Percentiles rank a stretch among this genome's conserved stretches.
phyloP scores from a whole-genome alignment of 2,888 invertebrate genomes.

The Phyllotreta cruciferae region DNA sequence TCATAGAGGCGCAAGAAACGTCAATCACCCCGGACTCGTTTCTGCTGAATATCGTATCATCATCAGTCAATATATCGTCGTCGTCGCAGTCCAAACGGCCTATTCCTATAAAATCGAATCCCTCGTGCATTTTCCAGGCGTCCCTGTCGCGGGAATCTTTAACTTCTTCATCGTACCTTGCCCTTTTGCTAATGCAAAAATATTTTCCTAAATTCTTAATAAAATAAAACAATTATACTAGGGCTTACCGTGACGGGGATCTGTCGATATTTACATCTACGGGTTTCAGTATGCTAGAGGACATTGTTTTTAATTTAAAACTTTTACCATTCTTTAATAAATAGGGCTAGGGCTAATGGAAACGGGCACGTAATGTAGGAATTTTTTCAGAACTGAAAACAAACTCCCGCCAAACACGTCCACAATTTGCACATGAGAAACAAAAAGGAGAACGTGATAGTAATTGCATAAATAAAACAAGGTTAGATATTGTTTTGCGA shows the following conservation, averaged over 20 bases:
- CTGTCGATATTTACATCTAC: slow-evolving; percentile 50
- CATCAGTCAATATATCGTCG: slow-evolving; percentile 47
- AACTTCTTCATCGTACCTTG: slow-evolving; percentile 49
- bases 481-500: too few species aligned
- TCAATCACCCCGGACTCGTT: slow-evolving; percentile 47
- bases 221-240: slow-evolving; percentile 19
- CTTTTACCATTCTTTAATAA: too few species aligned
- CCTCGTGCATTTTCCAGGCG: slow-evolving; percentile 59
- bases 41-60: slow-evolving; percentile 48
- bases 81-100: slow-evolving; percentile 62
- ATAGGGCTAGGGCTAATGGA: too few species aligned
- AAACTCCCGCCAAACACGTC: too few species aligned
- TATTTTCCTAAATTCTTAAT: slow-evolving; percentile 15
- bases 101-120: slow-evolving; percentile 67
- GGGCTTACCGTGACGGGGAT: slow-evolving; percentile 53
- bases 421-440: too few species aligned
- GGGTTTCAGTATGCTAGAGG: slow-evolving; percentile 48
- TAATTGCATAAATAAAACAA: too few species aligned
- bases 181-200: slow-evolving; percentile 53
- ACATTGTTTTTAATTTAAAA: slow-evolving; percentile 31
- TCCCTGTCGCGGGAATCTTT: slow-evolving; percentile 38
- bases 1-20: slow-evolving; percentile 50
- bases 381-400: too few species aligned
- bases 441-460: too few species aligned
- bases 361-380: too few species aligned